Base-by-base conservation (phyloP, 2,888 invertebrate genomes). In the Drosophila niveifrons region DNA sequence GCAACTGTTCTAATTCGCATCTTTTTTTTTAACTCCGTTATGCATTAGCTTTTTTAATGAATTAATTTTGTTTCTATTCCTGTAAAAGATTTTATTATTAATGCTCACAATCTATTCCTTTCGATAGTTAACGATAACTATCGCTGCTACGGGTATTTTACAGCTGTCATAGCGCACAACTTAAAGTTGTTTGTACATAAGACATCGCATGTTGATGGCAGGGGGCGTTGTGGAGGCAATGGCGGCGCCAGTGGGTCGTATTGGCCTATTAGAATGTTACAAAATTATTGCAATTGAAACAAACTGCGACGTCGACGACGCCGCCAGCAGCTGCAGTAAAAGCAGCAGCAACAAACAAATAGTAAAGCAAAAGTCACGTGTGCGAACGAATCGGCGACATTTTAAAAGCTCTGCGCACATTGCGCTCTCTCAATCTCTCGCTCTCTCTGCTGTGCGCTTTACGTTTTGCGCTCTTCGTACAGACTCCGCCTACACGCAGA, bases 191-290 rank as follows among this genome's bases (percentile, higher is more conserved):
- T 31, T 43, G 55, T 70, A 74, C 31, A 75, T 73, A 75, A 56
- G 43, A 58, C 17, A n/a, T 23, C 28, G 6, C 36, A n/a, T 36
- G 36, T 18, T 31, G 17, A 23, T 23, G 6, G 23, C 23, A 23
- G 47, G 36, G n/a, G 11, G 53, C 44, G 39, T 43, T 48, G 6
- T 10, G 62, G 18, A 51, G 44, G 55, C 8, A 44, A 57, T 39
- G 44, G 62, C 55, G 58, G 58, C 69, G 75, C 15, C 70, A 68
- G 66, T 82, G 78, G 77, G 74, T 63, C 66, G 75, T 39, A 70
- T 75, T 85, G 80, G 82, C 89, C 90, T 90, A 90, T 90, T 89
- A 80, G 86, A 90, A 90, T 90, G 90, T 90, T 90, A 86, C 90
- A 89, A 90, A 82, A 76, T 78, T 76, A 88, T 86, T 89, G 90